phyloP scores from a whole-genome alignment of 2,113 vertebrate species.

The Cariama cristata region DNA sequence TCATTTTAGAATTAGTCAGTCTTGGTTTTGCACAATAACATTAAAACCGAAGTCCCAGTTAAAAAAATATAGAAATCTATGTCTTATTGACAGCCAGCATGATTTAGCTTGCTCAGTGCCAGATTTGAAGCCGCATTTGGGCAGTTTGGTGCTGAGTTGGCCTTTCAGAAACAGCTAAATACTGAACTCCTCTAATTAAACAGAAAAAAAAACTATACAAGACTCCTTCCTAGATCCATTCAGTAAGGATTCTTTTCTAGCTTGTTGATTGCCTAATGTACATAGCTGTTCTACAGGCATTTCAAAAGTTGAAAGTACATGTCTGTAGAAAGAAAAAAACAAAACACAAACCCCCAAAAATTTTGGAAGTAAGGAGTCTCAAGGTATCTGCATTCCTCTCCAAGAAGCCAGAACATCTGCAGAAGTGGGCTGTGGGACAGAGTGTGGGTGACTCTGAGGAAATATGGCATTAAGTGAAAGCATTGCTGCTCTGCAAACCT shows the following conservation, averaged over 20 bases:
- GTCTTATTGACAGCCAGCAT: background rate
- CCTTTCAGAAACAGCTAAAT: conserved; percentile 22
- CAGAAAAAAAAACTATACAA: background rate
- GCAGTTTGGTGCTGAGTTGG: background rate
- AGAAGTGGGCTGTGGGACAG: background rate
- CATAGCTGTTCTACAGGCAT: background rate
- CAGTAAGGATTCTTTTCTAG: background rate
- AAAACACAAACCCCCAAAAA: background rate
- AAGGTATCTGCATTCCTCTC: background rate
- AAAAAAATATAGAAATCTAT: background rate
- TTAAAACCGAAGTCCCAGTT: background rate
- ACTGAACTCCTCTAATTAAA: background rate
- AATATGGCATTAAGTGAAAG: background rate
- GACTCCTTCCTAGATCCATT: background rate
- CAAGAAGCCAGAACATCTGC: background rate
- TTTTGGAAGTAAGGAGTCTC: background rate
- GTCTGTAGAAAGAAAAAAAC: background rate
- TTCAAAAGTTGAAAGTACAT: background rate
- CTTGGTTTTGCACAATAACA: background rate
- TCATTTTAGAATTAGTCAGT: background rate
- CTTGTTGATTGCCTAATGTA: background rate
- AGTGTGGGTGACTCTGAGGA: background rate
- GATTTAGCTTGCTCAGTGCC: background rate
- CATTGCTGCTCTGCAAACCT: background rate
- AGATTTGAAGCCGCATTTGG: background rate